Evolutionary conservation across 2,797 vertebrate genomes (phyloP).

Genomic region (Darevskia mixta): DNA sequence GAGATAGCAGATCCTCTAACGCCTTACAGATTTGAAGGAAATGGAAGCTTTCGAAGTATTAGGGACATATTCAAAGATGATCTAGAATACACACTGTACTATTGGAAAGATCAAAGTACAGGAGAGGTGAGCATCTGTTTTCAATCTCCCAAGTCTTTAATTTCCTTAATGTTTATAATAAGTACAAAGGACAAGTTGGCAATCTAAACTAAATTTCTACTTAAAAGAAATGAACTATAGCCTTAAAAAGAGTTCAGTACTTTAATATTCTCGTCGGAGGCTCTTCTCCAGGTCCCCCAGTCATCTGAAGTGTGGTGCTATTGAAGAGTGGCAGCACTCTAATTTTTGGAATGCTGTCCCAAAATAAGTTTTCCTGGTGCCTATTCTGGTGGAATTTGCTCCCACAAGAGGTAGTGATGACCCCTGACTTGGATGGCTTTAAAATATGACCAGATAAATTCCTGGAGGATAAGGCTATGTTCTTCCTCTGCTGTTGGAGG

Average conservation of each 20-base stretch:
- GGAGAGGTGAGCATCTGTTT: conserved; percentile 85
- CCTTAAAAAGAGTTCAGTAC: background rate
- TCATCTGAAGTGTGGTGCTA: background rate
- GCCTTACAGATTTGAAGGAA: conserved; percentile 67
- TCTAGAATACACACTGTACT: conserved; percentile 86
- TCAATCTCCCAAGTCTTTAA: background rate
- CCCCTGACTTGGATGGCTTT: too few relatives aligned
- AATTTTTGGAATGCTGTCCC: background rate
- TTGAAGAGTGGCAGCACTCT: too few relatives aligned
- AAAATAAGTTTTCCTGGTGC: background rate
- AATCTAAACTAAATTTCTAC: background rate
- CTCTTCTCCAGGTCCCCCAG: background rate
- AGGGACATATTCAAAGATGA: conserved; percentile 85
- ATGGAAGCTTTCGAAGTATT: conserved; percentile 78
- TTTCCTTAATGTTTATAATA: background rate
- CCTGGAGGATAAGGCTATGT: too few relatives aligned
- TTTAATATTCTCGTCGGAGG: background rate
- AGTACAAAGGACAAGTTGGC: background rate
- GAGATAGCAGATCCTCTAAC: conserved; percentile 82
- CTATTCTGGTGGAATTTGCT: background rate
- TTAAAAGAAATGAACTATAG: background rate
- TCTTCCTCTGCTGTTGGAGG: too few relatives aligned
- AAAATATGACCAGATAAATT: too few relatives aligned
- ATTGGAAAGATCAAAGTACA: conserved; percentile 86
- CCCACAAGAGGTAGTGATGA: too few relatives aligned